Evolutionary conservation across 2,888 invertebrate genomes (phyloP).

Genomic region (Hydropsyche betteni): DNA sequence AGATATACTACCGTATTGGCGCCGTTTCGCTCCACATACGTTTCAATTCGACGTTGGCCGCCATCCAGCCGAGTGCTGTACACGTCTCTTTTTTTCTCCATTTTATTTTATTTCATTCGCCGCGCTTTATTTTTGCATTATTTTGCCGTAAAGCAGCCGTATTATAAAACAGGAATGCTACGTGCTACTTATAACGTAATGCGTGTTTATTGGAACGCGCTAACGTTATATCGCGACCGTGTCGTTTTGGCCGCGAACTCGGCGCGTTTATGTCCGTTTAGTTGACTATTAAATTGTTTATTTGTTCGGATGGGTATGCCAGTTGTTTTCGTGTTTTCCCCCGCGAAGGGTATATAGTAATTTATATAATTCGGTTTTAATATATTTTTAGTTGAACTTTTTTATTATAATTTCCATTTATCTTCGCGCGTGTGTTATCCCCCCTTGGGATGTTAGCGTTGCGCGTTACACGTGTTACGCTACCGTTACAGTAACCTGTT

Average conservation of each 20-base stretch:
- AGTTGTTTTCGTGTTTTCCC: no score
- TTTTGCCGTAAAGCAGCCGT: neutral
- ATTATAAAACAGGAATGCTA: slow-evolving; percentile 1
- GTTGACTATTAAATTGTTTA: no score
- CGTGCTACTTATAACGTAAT: neutral
- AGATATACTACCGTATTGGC: slow-evolving; percentile 9
- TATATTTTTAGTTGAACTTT: no score
- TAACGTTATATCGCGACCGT: slow-evolving; percentile 16
- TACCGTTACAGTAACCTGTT: slow-evolving; percentile 11
- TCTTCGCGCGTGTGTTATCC: neutral
- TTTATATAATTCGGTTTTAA: no score
- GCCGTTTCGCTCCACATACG: slow-evolving; percentile 33
- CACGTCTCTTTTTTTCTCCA: no score
- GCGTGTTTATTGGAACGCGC: neutral
- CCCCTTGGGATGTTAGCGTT: neutral
- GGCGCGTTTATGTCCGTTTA: no score
- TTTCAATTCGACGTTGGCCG: slow-evolving; percentile 31
- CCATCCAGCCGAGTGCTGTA: slow-evolving; percentile 14
- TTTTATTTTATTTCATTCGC: no score
- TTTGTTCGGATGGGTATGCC: no score
- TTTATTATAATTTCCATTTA: neutral
- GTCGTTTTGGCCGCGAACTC: neutral
- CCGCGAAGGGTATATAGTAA: no score
- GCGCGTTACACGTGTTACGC: slow-evolving; percentile 14
- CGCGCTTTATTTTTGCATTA: slow-evolving; percentile 8